A percentile compares a stretch with the other conserved stretches of the same genome.
These are phyloP conservation scores for Xestia ashworthii DNA, from an alignment of 2,888 invertebrate genomes.

Conservation along the genomic window DNA sequence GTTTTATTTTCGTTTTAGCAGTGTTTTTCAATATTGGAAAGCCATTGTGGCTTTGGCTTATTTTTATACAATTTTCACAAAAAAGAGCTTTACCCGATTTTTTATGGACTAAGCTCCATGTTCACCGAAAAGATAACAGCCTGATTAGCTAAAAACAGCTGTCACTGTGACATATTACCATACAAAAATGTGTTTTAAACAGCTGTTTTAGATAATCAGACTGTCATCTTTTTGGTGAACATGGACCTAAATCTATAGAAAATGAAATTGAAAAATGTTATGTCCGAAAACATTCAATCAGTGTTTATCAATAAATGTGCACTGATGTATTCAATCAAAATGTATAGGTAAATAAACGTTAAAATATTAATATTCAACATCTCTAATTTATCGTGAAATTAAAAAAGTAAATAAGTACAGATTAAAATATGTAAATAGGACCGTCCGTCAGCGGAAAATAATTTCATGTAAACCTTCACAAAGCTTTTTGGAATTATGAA, in stretches of 20 bases:
- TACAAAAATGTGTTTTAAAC: too few species aligned
- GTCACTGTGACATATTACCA: too few species aligned
- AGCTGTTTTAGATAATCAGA: too few species aligned
- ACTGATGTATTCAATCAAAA: background rate
- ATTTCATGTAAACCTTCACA: conserved; percentile 46
- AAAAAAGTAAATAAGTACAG: conserved; percentile 40
- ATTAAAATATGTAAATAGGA: conserved; percentile 57
- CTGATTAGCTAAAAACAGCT: too few species aligned
- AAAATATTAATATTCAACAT: conserved; percentile 9
- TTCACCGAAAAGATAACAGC: too few species aligned
- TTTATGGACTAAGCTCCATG: too few species aligned
- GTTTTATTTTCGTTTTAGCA: background rate
- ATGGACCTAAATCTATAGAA: too few species aligned
- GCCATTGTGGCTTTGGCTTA: background rate
- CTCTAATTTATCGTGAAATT: conserved; percentile 12
- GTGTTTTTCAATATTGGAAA: too few species aligned
- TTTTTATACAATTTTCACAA: background rate
- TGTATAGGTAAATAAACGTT: background rate
- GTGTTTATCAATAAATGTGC: background rate
- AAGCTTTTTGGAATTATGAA: conserved; percentile 45
- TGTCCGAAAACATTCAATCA: background rate
- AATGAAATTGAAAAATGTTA: background rate
- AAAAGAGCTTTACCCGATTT: too few species aligned
- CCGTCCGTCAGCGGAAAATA: conserved; percentile 35
- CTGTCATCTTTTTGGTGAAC: too few species aligned